phyloP scores from a whole-genome alignment of 2,888 invertebrate genomes.

The Ichneumoninae sp. region DNA sequence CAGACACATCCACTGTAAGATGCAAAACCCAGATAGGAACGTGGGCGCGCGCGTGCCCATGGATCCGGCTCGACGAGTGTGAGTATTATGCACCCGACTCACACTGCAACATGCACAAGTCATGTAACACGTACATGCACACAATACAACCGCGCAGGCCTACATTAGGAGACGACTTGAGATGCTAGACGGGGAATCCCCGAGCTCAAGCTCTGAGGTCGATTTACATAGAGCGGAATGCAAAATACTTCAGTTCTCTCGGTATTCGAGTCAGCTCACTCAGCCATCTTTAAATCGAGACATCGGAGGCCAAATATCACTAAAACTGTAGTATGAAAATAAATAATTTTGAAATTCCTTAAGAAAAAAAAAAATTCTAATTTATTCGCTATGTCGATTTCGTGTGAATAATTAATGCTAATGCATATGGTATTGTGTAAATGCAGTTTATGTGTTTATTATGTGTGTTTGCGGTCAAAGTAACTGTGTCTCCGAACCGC shows the following conservation, averaged over 20 bases:
- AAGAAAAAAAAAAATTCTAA: neutral
- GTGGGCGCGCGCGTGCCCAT: slow-evolving; percentile 68
- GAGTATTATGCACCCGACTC: slow-evolving; percentile 33
- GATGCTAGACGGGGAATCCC: slow-evolving; percentile 25
- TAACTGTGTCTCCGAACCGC: too few relatives aligned
- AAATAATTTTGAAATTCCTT: neutral
- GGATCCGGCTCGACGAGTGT: slow-evolving; percentile 70
- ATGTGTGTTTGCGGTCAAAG: too few relatives aligned
- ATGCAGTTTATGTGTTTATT: too few relatives aligned
- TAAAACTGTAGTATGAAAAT: neutral
- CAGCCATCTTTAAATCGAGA: neutral
- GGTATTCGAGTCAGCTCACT: neutral
- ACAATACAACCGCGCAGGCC: neutral
- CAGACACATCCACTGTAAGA: slow-evolving; percentile 40
- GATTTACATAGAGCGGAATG: slow-evolving; percentile 3
- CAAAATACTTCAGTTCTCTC: neutral
- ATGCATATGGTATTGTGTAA: too few relatives aligned
- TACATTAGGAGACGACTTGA: neutral
- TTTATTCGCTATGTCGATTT: too few relatives aligned
- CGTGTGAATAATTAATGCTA: too few relatives aligned
- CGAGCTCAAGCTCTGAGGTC: slow-evolving; percentile 1
- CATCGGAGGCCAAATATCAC: neutral
- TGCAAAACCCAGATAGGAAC: slow-evolving; percentile 71
- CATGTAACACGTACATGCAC: neutral
- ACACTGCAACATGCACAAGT: neutral